Base-by-base conservation (phyloP, 1,140 invertebrate species). In the Drosophila truncata region DNA sequence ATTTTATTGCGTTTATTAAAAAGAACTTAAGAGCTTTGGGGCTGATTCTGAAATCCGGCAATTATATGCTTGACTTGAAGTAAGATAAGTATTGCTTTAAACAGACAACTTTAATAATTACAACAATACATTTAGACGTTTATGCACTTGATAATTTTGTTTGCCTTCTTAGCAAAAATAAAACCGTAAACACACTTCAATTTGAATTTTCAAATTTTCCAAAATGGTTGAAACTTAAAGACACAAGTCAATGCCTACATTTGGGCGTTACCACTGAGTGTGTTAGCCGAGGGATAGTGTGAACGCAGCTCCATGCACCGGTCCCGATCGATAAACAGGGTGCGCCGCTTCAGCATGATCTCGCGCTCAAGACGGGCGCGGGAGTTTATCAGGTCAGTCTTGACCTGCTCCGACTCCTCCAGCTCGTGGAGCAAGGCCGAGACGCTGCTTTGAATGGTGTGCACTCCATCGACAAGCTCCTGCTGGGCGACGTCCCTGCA, bases 401-500 rank as follows among this genome's bases (percentile, higher is more conserved):
- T 94, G 1, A 94, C 93, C 2, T 94, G 82, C 72, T 96, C 95
- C 0, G 95, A 94, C 27, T 95, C 93, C 27, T 94, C 93, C 46
- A 96, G 76, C 80, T 95, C 95, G 23, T 93, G 93, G 9, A 93
- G 91, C 64, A 97, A 91, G 10, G 94, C 94, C 0, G 95, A 94
- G 0, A 95, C 94, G 27, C 94, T 95, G 72, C 96, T 95, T 37
- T 94, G 94, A 27, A 96, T 94, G 37, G 93, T 94, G 90, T 95
- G 96, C 0, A 96, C 96, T 92, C 96, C 96, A 37, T 96, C 95
- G 39, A 97, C 94, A n/a, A 97, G 93, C 10, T 95, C 95, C 70
- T 95, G 94, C 92, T 97, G 96, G 16, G 95, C 93, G 35, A 93
- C 91, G 88, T 97, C 96, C 49, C 96, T 93, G 61, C 96, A 96